These are phyloP conservation scores for Caenorhabditis sinica DNA, from an alignment of 2,888 invertebrate genomes.

Conservation along the genomic window DNA sequence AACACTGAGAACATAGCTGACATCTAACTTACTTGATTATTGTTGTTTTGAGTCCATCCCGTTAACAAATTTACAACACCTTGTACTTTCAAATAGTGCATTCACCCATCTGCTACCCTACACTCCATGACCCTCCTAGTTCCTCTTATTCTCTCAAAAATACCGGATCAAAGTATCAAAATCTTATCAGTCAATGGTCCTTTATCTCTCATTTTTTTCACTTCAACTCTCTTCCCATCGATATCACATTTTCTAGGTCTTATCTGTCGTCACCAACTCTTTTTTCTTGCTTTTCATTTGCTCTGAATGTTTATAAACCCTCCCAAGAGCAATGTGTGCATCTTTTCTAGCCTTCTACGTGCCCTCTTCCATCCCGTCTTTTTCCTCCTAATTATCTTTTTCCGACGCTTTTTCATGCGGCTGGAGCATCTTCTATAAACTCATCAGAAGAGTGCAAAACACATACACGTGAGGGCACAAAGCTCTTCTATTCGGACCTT, in stretches of 20 bases:
- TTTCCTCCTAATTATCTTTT: slow-evolving; percentile 32
- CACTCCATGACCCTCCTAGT: background rate
- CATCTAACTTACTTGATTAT: too few species aligned
- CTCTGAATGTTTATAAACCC: slow-evolving; percentile 35
- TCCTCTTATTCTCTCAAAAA: background rate
- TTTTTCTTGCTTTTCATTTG: background rate
- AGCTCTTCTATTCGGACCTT: background rate
- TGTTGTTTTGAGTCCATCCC: too few species aligned
- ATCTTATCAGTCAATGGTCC: slow-evolving; percentile 13
- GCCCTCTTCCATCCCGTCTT: background rate
- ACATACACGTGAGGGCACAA: slow-evolving; percentile 27
- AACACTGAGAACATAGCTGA: too few species aligned
- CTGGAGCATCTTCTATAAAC: slow-evolving; percentile 22
- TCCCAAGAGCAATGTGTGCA: slow-evolving; percentile 25
- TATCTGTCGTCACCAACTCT: slow-evolving; percentile 8
- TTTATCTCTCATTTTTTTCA: background rate
- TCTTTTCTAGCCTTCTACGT: slow-evolving; percentile 12
- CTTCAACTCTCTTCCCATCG: background rate
- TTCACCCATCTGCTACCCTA: background rate
- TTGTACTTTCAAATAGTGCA: background rate
- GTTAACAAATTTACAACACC: background rate
- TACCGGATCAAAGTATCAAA: slow-evolving; percentile 8
- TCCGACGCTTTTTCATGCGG: slow-evolving; percentile 18
- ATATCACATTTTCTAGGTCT: background rate
- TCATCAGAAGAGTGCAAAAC: slow-evolving; percentile 39